These are phyloP conservation scores for Tragelaphus eurycerus DNA, from an alignment of 2,797 vertebrate species.

Conservation along the genomic window DNA sequence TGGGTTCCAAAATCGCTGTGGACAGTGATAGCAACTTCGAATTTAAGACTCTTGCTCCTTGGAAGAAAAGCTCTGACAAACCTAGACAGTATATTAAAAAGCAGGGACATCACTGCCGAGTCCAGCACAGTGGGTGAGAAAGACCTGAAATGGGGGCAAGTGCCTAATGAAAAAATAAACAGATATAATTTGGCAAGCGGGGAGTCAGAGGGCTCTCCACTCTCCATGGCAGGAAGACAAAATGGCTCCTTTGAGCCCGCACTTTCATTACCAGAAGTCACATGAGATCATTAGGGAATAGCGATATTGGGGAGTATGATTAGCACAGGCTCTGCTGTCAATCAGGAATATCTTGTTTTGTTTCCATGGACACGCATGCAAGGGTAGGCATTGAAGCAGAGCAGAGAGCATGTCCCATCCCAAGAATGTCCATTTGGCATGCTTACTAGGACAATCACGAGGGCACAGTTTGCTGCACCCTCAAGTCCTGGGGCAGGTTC, in stretches of 20 bases:
- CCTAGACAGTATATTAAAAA: neutral
- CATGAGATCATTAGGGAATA: neutral
- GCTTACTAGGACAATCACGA: neutral
- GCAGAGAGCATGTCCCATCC: neutral
- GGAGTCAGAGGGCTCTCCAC: neutral
- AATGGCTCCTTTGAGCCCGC: neutral
- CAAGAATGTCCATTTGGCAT: neutral
- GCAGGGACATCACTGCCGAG: neutral
- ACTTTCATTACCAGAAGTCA: neutral
- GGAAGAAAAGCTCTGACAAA: neutral
- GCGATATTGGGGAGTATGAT: neutral
- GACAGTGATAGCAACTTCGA: neutral
- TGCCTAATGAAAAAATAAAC: neutral
- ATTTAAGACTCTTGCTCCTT: neutral
- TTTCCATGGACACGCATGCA: neutral
- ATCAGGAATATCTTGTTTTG: neutral
- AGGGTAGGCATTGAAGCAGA: neutral
- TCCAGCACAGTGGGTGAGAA: neutral
- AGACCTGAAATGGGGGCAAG: neutral
- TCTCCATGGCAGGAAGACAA: neutral
- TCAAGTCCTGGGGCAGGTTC: neutral
- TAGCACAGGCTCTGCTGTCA: neutral
- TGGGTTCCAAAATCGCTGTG: neutral
- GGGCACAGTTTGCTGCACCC: neutral
- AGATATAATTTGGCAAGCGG: neutral